These are phyloP conservation scores for Taenaris catops DNA, from an alignment of 2,888 invertebrate genomes.

Conservation along the genomic window DNA sequence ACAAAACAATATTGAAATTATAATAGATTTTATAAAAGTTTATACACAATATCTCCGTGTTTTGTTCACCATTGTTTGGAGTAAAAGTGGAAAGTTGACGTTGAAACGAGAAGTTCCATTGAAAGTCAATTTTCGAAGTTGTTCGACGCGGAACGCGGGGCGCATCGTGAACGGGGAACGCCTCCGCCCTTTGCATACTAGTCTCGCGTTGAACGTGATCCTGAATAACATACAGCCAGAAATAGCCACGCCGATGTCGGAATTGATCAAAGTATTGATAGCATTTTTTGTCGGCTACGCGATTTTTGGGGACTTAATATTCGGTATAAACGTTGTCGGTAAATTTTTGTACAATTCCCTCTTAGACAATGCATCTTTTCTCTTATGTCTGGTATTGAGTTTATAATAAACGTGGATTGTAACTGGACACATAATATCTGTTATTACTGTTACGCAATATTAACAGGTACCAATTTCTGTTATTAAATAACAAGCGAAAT, in stretches of 20 bases:
- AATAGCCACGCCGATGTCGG: conserved; percentile 19
- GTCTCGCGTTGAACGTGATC: conserved; percentile 38
- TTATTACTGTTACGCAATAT: no score
- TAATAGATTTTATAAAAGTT: conserved; percentile 29
- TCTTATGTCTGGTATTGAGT: no score
- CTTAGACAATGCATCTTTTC: no score
- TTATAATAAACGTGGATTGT: no score
- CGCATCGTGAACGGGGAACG: conserved; percentile 36
- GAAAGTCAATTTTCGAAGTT: conserved; percentile 70
- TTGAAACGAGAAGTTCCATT: conserved; percentile 51
- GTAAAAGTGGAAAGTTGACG: conserved; percentile 60
- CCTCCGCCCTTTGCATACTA: conserved; percentile 47
- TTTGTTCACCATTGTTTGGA: conserved; percentile 30
- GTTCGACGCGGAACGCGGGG: conserved; percentile 41
- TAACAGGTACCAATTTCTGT: no score
- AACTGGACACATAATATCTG: no score
- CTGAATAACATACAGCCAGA: conserved; percentile 24
- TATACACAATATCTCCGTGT: conserved; percentile 25
- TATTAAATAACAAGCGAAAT: no score
- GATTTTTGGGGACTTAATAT: neutral
- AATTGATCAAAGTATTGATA: conserved; percentile 22
- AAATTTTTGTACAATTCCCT: no score
- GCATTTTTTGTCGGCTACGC: conserved; percentile 11
- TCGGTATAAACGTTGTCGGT: no score
- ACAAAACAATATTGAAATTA: conserved; percentile 24